These are phyloP conservation scores for Malurus splendens DNA, from an alignment of 2,797 vertebrate genomes.

Conservation along the genomic window DNA sequence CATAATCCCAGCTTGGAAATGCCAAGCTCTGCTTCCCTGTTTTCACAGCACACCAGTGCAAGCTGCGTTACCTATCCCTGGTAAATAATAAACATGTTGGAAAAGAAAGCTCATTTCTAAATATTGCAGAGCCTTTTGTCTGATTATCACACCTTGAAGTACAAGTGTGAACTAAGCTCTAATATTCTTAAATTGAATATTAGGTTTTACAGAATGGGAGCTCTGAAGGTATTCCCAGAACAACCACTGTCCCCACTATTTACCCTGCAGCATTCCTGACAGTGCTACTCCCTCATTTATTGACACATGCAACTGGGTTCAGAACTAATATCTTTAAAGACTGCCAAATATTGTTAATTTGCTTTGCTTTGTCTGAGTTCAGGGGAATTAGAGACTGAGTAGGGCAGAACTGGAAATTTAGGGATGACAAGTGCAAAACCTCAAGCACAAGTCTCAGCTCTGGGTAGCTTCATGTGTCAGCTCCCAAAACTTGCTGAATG, in stretches of 20 bases:
- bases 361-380: background rate
- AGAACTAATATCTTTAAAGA: background rate
- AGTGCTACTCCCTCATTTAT: background rate
- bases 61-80: background rate
- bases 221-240: background rate
- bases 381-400: background rate
- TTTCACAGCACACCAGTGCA: background rate
- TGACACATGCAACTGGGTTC: background rate
- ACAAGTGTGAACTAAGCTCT: background rate
- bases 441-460: background rate
- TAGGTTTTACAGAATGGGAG: background rate
- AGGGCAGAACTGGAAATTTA: background rate
- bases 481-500: background rate
- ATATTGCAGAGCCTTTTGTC: background rate
- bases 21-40: background rate
- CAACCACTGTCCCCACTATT: background rate
- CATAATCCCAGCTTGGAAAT: background rate
- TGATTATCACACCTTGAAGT: background rate
- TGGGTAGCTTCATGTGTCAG: background rate
- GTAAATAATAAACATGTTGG: rapidly evolving
- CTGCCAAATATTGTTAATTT: background rate
- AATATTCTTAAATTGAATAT: background rate
- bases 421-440: background rate
- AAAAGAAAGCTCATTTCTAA: background rate
- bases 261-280: background rate